Evolutionary conservation across 1,140 invertebrate species (phyloP).

Genomic region (Papilio aristodemus): DNA sequence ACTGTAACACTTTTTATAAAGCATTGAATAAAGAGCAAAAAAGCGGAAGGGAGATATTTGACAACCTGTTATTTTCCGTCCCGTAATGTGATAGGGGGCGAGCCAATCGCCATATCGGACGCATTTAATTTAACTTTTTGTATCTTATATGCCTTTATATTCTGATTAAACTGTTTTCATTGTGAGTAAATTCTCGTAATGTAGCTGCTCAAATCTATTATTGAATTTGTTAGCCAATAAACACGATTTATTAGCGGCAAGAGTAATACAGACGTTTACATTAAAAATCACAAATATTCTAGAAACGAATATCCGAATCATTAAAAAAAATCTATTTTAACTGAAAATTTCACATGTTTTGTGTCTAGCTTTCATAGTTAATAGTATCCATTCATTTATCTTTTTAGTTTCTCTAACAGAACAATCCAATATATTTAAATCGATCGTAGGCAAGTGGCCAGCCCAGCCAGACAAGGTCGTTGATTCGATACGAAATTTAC

Average conservation of each 20-base stretch:
- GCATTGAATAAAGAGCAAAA: too few relatives aligned
- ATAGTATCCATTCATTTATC: neutral
- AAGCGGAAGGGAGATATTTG: too few relatives aligned
- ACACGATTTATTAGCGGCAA: slow-evolving; percentile 5
- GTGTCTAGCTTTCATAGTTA: neutral
- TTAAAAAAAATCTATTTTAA: slow-evolving; percentile 3
- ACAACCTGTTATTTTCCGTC: too few relatives aligned
- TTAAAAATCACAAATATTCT: slow-evolving; percentile 1
- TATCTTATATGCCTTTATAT: too few relatives aligned
- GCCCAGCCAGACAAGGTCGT: slow-evolving; percentile 27
- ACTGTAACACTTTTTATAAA: too few relatives aligned
- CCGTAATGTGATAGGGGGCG: too few relatives aligned
- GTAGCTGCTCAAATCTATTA: neutral
- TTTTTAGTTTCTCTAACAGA: slow-evolving; percentile 21
- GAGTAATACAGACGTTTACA: neutral
- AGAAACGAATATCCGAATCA: slow-evolving; percentile 15
- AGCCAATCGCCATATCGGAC: too few relatives aligned
- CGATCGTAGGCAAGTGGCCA: slow-evolving; percentile 28
- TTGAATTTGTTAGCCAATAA: neutral
- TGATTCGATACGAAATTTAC: slow-evolving; percentile 28
- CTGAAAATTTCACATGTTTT: neutral
- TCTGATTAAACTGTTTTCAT: neutral
- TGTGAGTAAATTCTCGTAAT: slow-evolving; percentile 9
- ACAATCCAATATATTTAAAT: slow-evolving; percentile 25
- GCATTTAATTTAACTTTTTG: too few relatives aligned